Conservation (phyloP, 2,113 vertebrate species). For the Pholis gunnellus region DNA sequence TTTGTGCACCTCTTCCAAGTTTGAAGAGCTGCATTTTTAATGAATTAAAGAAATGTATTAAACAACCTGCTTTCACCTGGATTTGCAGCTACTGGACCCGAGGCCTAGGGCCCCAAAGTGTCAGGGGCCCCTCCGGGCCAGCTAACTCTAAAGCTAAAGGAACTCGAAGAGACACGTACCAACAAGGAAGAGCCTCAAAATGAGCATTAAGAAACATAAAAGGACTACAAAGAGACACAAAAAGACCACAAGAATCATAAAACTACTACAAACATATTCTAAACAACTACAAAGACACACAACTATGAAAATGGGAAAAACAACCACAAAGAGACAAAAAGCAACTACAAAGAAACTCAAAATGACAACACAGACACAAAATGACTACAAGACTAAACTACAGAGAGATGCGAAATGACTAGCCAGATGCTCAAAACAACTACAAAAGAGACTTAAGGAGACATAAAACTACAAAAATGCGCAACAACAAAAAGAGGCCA, state of each 20-base stretch:
- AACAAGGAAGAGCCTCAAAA: neutral
- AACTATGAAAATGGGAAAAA: neutral
- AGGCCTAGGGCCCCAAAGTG: too few relatives aligned
- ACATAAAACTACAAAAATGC: neutral
- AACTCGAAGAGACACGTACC: too few relatives aligned
- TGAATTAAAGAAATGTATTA: too few relatives aligned
- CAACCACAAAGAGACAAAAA: neutral
- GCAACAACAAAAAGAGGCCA: neutral
- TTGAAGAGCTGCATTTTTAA: conserved; percentile 3
- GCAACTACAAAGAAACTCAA: neutral
- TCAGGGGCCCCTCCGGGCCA: too few relatives aligned
- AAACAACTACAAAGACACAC: too few relatives aligned
- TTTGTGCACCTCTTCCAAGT: neutral
- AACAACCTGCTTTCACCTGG: neutral
- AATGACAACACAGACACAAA: neutral
- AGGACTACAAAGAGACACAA: too few relatives aligned
- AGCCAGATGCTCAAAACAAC: neutral
- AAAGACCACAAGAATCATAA: too few relatives aligned
- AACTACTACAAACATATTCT: too few relatives aligned
- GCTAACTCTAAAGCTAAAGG: too few relatives aligned
- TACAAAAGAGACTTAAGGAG: neutral
- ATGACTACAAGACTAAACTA: neutral
- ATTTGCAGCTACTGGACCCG: neutral
- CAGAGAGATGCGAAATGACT: neutral
- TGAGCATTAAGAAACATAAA: neutral